phyloP scores from a whole-genome alignment of 2,113 vertebrate species.

The Cynopterus brachyotis region DNA sequence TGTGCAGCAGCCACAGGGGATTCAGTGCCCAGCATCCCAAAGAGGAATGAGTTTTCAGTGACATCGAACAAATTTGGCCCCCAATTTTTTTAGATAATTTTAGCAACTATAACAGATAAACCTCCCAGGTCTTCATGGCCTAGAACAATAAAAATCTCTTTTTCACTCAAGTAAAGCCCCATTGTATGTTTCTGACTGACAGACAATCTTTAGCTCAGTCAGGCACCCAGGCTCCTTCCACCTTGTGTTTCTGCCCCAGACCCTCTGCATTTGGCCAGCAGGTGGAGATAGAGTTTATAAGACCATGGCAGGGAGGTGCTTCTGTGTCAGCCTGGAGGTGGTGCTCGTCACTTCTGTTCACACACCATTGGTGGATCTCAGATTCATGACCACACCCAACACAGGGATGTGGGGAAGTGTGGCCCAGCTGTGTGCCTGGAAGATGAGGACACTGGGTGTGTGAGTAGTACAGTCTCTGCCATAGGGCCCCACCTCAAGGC shows the following conservation, averaged over 20 bases:
- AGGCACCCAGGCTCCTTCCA: not conserved
- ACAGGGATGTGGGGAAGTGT: too few relatives aligned
- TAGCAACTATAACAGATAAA: not conserved
- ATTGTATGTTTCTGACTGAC: not conserved
- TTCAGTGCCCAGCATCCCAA: not conserved
- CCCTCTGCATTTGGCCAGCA: not conserved
- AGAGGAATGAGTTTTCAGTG: not conserved
- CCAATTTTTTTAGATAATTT: not conserved
- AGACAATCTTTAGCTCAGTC: not conserved
- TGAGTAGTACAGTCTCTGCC: not conserved
- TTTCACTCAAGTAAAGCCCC: not conserved
- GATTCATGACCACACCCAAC: not conserved
- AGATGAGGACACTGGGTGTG: not conserved
- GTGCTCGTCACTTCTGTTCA: not conserved
- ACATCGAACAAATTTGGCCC: not conserved
- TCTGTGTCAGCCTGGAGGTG: not conserved
- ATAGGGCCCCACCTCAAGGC: not conserved
- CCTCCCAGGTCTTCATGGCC: not conserved
- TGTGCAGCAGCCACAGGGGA: not conserved
- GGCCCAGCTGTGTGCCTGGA: not conserved
- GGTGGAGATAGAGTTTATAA: not conserved
- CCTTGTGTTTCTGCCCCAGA: too few relatives aligned
- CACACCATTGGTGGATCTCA: not conserved
- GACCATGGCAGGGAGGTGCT: not conserved
- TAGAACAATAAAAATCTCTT: not conserved